These are phyloP conservation scores for Rhopalosiphum nymphaeae DNA, from an alignment of 2,888 invertebrate genomes.

Conservation along the genomic window DNA sequence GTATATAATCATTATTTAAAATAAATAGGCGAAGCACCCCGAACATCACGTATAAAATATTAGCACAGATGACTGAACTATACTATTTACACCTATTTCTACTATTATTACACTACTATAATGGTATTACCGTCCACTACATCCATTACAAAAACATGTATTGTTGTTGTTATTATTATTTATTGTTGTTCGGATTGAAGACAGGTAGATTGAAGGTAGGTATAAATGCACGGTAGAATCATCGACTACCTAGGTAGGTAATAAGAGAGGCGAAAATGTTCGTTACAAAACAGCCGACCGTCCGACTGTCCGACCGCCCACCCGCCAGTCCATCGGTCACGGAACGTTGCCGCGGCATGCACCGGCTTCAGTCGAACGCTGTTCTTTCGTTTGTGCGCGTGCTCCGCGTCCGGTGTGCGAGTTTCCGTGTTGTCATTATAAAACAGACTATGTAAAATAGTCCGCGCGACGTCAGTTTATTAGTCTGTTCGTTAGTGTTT, in stretches of 20 bases:
- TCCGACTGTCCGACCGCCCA: neutral
- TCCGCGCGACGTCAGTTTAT: neutral
- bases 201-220: neutral
- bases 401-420: slow-evolving; percentile 38
- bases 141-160: neutral
- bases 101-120: neutral
- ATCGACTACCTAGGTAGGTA: neutral
- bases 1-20: neutral
- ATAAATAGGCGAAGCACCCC: neutral
- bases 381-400: slow-evolving; percentile 61
- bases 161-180: neutral
- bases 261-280: slow-evolving; percentile 33
- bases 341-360: slow-evolving; percentile 39
- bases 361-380: slow-evolving; percentile 61
- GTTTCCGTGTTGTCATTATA: neutral
- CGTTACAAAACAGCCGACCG: slow-evolving; percentile 58
- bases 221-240: neutral
- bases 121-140: neutral
- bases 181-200: neutral
- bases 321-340: slow-evolving; percentile 32
- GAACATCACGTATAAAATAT: neutral
- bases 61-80: neutral
- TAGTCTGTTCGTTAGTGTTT: neutral
- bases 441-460: neutral
- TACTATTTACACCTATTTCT: neutral